Percentiles rank a stretch among this genome's conserved stretches.
These are phyloP conservation scores for Pterostichus niger DNA, from an alignment of 2,888 invertebrate species.

Conservation along the genomic window DNA sequence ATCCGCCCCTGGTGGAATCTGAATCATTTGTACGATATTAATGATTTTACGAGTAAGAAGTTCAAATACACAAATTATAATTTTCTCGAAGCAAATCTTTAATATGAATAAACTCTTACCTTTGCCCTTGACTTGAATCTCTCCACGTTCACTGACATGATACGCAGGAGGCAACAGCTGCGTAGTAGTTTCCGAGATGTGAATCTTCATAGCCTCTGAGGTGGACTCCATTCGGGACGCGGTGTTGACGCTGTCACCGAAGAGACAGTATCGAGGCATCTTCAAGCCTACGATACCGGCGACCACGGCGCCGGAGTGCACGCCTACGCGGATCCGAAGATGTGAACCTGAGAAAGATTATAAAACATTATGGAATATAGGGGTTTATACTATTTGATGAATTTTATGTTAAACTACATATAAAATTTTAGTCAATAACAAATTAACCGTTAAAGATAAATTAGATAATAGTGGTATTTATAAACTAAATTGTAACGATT, in stretches of 20 bases:
- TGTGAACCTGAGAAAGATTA: constrained; percentile 83
- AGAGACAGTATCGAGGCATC: constrained; percentile 93
- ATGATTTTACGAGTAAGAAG: too few relatives aligned
- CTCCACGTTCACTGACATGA: constrained; percentile 87
- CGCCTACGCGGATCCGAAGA: constrained; percentile 90
- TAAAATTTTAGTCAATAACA: too few relatives aligned
- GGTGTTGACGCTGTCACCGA: constrained; percentile 95
- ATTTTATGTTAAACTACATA: too few relatives aligned
- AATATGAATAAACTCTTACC: constrained; percentile 77
- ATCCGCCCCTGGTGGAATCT: too few relatives aligned
- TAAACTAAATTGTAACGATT: too few relatives aligned
- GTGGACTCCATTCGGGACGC: constrained; percentile 96
- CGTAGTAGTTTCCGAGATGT: constrained; percentile 94
- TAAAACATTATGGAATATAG: too few relatives aligned
- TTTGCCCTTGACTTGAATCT: constrained; percentile 94
- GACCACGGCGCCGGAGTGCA: constrained; percentile 94
- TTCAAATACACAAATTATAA: too few relatives aligned
- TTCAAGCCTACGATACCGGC: constrained; percentile 96
- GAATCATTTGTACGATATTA: too few relatives aligned
- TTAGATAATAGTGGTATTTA: too few relatives aligned
- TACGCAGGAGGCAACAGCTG: constrained; percentile 87
- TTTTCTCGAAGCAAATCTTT: too few relatives aligned
- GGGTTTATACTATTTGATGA: too few relatives aligned
- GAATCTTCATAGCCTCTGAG: constrained; percentile 95
- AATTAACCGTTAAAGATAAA: too few relatives aligned